These are phyloP conservation scores for Denticeps clupeoides DNA, from an alignment of 2,797 vertebrate genomes.

Conservation along the genomic window DNA sequence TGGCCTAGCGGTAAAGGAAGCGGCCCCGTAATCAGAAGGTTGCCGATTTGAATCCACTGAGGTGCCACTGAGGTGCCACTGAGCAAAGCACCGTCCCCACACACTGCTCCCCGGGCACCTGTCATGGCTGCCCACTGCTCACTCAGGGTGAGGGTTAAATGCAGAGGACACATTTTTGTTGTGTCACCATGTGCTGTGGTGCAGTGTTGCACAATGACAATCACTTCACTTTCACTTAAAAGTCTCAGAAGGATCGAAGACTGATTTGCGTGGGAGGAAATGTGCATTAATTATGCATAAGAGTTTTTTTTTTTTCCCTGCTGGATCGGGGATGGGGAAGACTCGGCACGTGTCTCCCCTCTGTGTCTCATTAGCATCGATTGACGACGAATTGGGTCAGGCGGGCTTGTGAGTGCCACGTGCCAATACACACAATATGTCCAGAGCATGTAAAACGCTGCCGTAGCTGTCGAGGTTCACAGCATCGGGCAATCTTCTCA, in stretches of 20 bases:
- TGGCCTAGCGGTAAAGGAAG: too few species aligned
- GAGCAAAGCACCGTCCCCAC: too few species aligned
- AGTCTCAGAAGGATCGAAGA: conserved; percentile 21
- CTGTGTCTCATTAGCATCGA: not conserved
- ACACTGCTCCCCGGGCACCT: too few species aligned
- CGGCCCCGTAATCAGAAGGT: too few species aligned
- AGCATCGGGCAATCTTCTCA: not conserved
- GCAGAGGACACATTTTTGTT: too few species aligned
- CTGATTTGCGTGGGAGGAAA: conserved; percentile 28
- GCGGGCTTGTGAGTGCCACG: not conserved
- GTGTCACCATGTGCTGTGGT: too few species aligned
- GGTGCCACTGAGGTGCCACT: too few species aligned
- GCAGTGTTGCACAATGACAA: too few species aligned
- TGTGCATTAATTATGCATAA: conserved; percentile 32
- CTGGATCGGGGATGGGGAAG: not conserved
- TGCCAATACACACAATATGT: not conserved
- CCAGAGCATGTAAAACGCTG: not conserved
- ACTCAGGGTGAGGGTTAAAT: too few species aligned
- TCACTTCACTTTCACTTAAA: conserved; percentile 20
- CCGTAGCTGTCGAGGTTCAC: not conserved
- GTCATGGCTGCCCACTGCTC: too few species aligned
- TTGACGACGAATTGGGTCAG: not conserved
- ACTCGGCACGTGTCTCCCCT: not conserved
- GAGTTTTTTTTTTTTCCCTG: conserved; percentile 21
- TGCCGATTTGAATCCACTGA: too few species aligned